Evolutionary conservation across 1,140 invertebrate genomes (phyloP).

Genomic region (Scaptomyza hsui): DNA sequence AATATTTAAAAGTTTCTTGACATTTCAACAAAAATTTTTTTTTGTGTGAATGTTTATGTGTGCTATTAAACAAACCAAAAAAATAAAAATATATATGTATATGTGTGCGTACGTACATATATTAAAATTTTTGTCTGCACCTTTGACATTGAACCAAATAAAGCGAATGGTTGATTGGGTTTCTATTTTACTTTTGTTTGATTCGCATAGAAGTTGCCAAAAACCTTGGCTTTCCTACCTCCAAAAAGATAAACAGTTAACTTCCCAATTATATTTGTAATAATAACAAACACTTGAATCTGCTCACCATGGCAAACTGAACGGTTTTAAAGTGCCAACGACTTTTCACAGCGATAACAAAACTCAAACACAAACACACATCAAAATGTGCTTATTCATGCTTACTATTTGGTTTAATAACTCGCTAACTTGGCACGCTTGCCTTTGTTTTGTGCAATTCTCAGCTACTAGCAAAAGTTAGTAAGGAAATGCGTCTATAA

Average conservation of each 20-base stretch:
- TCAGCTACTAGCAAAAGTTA: background rate
- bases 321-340: slow-evolving; percentile 23
- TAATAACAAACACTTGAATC: slow-evolving; percentile 1
- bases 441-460: background rate
- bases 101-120: background rate
- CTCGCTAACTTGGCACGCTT: background rate
- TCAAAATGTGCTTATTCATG: slow-evolving; percentile 36
- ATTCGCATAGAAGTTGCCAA: background rate
- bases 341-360: slow-evolving; percentile 33
- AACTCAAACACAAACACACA: slow-evolving; percentile 12
- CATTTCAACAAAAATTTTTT: background rate
- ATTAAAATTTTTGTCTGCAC: background rate
- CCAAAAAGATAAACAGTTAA: too few relatives aligned
- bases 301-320: slow-evolving; percentile 4
- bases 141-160: slow-evolving; percentile 42
- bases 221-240: background rate
- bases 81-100: background rate
- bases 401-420: slow-evolving; percentile 42
- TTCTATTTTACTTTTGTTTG: background rate
- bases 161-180: slow-evolving; percentile 1
- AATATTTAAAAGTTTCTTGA: background rate
- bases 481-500: background rate
- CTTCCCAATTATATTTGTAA: too few relatives aligned
- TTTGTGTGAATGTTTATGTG: slow-evolving; percentile 8
- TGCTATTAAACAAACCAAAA: slow-evolving; percentile 23